Evolutionary conservation across 2,797 vertebrate species (phyloP), one percentile per base, ranked within the genome.

Genomic region (Takifugu ocellatus): DNA sequence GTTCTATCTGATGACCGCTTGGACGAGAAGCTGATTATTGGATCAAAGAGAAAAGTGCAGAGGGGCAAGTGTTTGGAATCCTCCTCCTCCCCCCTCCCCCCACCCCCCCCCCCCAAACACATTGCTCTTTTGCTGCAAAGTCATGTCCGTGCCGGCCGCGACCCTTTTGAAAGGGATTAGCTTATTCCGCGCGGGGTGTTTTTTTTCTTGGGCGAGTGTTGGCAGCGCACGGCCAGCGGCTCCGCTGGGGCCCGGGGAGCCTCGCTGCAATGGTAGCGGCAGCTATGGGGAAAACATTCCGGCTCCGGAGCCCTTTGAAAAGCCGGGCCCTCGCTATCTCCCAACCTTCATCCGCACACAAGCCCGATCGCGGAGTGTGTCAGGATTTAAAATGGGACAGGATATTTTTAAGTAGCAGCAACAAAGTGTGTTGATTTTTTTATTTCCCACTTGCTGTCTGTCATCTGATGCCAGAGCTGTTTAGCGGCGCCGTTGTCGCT

Each of bases 401-500:
- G 87, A 87, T 91, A 86, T 89, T 90, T 90, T 90, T 90, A 87
- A 90, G 84, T 75, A 85, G 85, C 78, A 75, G 70, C 84, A 86
- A 87, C 81, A 84, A 88, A 90, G 83, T 82, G 74, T 84, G 72
- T 79, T 84, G 82, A 84, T 77, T 90, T 87, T 90, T 88, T 88
- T 79, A 89, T 88, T 90, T 84, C 81, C 78, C 67, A 57, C 80
- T 86, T 63, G 71, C 74, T 77, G 82, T 76, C 84, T 91, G 85
- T 91, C 90, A 90, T 91, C 89, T 88, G 68, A 26, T 90, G 89
- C 89, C 88, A 92, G 90, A 88, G 85, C 87, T 82, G 82, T 90
- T 90, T 81, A 90, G 83, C 79, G 27, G 81, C 78, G 61, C 78
- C 75, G 85, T 88, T 91, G 88, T 90, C 83, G 76, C 82, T 83